Evolutionary conservation across 2,888 invertebrate species (phyloP), one percentile per base, ranked within the genome.

Genomic region (Homarus gammarus): DNA sequence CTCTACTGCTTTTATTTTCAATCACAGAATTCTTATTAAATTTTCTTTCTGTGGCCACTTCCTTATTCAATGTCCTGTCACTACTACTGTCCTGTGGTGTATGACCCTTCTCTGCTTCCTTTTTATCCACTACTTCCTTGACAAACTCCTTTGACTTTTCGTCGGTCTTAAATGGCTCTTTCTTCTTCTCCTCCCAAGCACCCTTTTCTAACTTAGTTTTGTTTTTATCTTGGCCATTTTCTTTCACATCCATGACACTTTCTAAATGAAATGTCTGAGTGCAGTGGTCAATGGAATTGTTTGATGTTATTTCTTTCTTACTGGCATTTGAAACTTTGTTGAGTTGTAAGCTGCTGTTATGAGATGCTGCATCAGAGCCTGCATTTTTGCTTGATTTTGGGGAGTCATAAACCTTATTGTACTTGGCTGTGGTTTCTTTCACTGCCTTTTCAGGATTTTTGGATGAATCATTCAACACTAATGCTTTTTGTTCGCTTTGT

Each of bases 341-440:
- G 36, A 44, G 56, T 49, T 78, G 86, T 78, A 68, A 78, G 31
- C 36, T 78, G 68, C 49, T 78, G 44, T 49, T 86, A 27, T 84
- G 73, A 49, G 72, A 2, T 51, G 56, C 44, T 36, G 44, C n/a
- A 27, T 27, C 18, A 8, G 70, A 44, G 18, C 38, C 70, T 18
- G 78, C 12, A 18, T 31, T 61, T 44, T 77, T 84, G 40, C 31
- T 70, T 31, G 77, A 51, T 31, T 78, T 84, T 33, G 79, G 64
- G 27, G 83, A 78, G n/a, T 89, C 88, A 70, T 89, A 89, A 31
- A 78, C 75, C 70, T 84, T 84, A 68, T 70, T 84, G 31, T 84
- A 84, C 56, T 72, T 89, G 31, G 56, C 2, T n/a, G 78, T 56
- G 6, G 77, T 27, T 5, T 68, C 86, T 49, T 49, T 78, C 10